Base-by-base conservation (phyloP, 2,113 vertebrate species). In the Pelobates fuscus region DNA sequence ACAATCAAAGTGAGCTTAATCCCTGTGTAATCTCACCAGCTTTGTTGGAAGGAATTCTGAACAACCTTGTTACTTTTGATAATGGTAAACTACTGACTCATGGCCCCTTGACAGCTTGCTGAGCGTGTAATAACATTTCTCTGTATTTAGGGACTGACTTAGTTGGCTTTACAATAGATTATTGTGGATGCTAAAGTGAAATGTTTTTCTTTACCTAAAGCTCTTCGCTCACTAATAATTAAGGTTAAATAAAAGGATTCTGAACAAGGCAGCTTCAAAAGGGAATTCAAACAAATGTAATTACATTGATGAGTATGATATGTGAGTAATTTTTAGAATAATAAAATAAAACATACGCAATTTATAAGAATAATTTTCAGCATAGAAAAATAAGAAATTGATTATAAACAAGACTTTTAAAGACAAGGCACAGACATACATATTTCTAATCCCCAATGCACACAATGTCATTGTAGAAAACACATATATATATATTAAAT, bases 31-130 rank as follows among this genome's bases (percentile, higher is more conserved):
- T 82, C 88, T 88, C 83, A 24, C 82, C 79, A 82, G 84, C 88
- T 92, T 90, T 91, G 88, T 91, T 87, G 84, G 78, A 90, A 81
- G 81, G 86, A 90, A 90, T 89, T 90, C 86, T 83, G 83, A 91
- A 91, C 89, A 92, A 90, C 89, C 88, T 89, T 92, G 86, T 89
- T 92, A 88, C 89, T 91, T 92, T 90, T 91, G 89, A 92, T 91
- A 91, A 91, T 87, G 84, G 80, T 89, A 90, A 92, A 90, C 88
- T 84, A 89, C 87, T 88, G 90, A 90, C 90, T 91, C 89, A 86
- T 80, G 82, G 87, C 82, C 90, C 88, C 44, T 89, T 91, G 89
- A 89, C 88, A 91, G 85, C 84, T 85, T 90, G 87, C 89, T 91
- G 85, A 89, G 87, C 87, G 89, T 89, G 86, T 90, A 92, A 92